Evolutionary conservation across 2,797 vertebrate genomes (phyloP).

Genomic region (Simalia tracyae): DNA sequence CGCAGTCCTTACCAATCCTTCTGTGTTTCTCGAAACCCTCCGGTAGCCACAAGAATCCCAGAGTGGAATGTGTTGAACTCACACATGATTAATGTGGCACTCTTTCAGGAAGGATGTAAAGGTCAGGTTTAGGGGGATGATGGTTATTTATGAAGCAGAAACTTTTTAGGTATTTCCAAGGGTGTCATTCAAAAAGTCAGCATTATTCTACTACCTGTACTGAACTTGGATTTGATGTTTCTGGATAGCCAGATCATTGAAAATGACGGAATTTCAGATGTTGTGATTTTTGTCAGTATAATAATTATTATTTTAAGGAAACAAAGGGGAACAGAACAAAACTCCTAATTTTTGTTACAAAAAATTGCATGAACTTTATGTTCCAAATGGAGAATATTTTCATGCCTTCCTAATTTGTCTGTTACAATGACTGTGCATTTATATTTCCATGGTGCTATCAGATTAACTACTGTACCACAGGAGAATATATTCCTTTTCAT

Average conservation of each 20-base stretch:
- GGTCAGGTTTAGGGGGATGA: slow-evolving; percentile 59
- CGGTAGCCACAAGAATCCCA: slow-evolving; percentile 54
- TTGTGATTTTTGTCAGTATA: slow-evolving; percentile 8
- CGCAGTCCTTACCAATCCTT: slow-evolving; percentile 53
- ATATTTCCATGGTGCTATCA: slow-evolving; percentile 40
- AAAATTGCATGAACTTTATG: slow-evolving; percentile 26
- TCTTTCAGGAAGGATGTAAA: slow-evolving; percentile 62
- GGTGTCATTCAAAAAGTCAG: slow-evolving; percentile 59
- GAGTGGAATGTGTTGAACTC: slow-evolving; percentile 57
- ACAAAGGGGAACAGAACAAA: slow-evolving; percentile 25
- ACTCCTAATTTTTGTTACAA: slow-evolving; percentile 28
- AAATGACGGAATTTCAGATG: slow-evolving; percentile 28
- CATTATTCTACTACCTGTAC: slow-evolving; percentile 45
- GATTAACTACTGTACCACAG: slow-evolving; percentile 46
- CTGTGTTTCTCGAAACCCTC: slow-evolving; percentile 63
- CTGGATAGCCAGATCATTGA: slow-evolving; percentile 47
- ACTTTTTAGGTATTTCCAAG: slow-evolving; percentile 59
- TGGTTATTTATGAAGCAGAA: slow-evolving; percentile 63
- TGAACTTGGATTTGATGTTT: slow-evolving; percentile 50
- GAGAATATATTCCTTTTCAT: slow-evolving; percentile 61
- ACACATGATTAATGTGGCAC: slow-evolving; percentile 57
- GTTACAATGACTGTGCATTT: background rate
- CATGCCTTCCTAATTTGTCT: slow-evolving; percentile 19
- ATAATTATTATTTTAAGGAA: slow-evolving; percentile 20
- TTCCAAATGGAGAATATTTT: slow-evolving; percentile 28